phyloP scores from a whole-genome alignment of 1,140 invertebrate species.

The Drosophila rhopaloa region DNA sequence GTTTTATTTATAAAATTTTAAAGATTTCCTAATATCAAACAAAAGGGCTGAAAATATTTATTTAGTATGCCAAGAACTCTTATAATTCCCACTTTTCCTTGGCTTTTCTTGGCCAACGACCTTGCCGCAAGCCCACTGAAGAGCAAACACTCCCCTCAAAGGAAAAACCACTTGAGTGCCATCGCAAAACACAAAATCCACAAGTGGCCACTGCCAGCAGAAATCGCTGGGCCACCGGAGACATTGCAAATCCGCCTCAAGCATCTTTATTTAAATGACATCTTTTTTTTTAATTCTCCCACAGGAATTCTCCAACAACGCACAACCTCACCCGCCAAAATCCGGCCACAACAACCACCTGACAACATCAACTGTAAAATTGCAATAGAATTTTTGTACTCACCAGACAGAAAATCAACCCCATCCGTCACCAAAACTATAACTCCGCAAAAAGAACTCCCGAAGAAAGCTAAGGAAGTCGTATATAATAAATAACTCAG shows the following conservation, averaged over 20 bases:
- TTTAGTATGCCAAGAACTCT: not conserved
- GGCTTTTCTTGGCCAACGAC: conserved; percentile 30
- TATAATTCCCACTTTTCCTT: not conserved
- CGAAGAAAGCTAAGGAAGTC: conserved; percentile 9
- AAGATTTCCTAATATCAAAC: too few species aligned
- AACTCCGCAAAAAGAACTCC: not conserved
- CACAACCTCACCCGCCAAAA: conserved; percentile 59
- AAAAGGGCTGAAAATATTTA: not conserved
- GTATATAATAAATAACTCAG: conserved; percentile 24
- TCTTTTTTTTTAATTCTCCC: conserved; percentile 7
- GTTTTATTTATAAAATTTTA: not conserved
- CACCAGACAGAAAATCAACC: conserved; percentile 22
- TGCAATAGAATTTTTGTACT: conserved; percentile 32
- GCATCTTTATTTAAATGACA: conserved; percentile 39
- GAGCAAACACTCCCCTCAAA: conserved; percentile 35
- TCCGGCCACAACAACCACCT: conserved; percentile 34
- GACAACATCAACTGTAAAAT: conserved; percentile 31
- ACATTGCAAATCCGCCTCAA: conserved; percentile 29
- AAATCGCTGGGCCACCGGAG: conserved; percentile 35
- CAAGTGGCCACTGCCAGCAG: conserved; percentile 55
- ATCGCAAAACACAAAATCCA: conserved; percentile 41
- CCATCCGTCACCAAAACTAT: conserved; percentile 4
- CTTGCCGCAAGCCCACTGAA: conserved; percentile 30
- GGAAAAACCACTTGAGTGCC: conserved; percentile 27
- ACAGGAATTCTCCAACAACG: conserved; percentile 71